Evolutionary conservation across 1,140 invertebrate genomes (phyloP), one percentile per base, ranked within the genome.

Genomic region (Hesperophylax magnus): DNA sequence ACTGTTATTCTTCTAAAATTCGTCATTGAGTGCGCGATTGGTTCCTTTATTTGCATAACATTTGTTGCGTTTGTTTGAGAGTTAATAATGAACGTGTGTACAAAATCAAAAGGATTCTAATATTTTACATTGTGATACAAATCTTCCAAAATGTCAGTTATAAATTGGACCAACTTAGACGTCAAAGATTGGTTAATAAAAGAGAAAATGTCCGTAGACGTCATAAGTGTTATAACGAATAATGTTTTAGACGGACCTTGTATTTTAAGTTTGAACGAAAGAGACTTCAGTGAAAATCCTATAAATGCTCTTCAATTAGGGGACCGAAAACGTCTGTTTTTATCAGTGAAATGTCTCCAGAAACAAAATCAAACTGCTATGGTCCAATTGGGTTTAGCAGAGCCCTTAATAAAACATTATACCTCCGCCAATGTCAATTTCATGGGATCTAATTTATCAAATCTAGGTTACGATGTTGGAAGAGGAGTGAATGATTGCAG

Each of bases 111-210:
- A 67, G 31, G 31, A 67, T 67, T 27, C 15, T 14, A 61, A 20
- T 61, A 20, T 22, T 61, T 61, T 61, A 61, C 18, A 61, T 22
- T 24, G 24, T 31, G 63, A 67, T n/a, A 67, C 63, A 58, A 47
- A 22, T 72, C 17, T 56, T 54, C 27, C 20, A 78, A 69, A 67
- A 80, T 80, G 74, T 81, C 74, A 52, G 88, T 89, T 63, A 85
- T 89, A 77, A 89, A 89, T 78, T 89, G 88, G 88, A 87, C 85
- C 82, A 88, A 88, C 86, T 88, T 89, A 89, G 89, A 90, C 85
- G 88, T 89, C 74, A 82, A 87, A 84, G 88, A 89, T 84, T 89
- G 88, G 86, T 88, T 90, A 87, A 86, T 87, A 85, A 89, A 87
- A 87, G 88, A 90, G 74, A 88, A 88, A 85, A 86, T 90, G 82